Evolutionary conservation across 2,888 invertebrate genomes (phyloP).

Genomic region (Eupithecia subfuscata): DNA sequence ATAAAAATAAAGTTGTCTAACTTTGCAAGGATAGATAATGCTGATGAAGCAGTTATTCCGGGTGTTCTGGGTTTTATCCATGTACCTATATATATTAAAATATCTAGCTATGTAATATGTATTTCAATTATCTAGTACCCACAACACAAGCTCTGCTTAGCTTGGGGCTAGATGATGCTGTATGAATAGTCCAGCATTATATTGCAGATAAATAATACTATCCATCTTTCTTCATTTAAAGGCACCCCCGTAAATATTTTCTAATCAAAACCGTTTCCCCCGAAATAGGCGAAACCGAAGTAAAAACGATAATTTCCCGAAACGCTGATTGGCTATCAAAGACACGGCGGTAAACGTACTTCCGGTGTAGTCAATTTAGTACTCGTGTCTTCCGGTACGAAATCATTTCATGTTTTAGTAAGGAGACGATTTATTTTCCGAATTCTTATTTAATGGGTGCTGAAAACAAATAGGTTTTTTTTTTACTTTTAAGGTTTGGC

Average conservation of each 20-base stretch:
- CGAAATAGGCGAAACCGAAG: not conserved
- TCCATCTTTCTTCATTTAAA: not conserved
- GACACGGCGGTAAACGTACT: constrained; percentile 13
- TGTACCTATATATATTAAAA: too few relatives aligned
- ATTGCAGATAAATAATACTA: too few relatives aligned
- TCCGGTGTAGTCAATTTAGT: constrained; percentile 15
- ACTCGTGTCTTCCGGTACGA: constrained; percentile 12
- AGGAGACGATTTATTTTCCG: constrained; percentile 14
- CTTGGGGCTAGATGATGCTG: too few relatives aligned
- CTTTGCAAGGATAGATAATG: too few relatives aligned
- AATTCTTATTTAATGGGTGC: constrained; percentile 14
- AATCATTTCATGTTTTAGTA: constrained; percentile 19
- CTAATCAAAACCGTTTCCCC: not conserved
- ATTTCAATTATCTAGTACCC: too few relatives aligned
- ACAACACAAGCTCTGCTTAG: too few relatives aligned
- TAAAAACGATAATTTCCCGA: constrained; percentile 19
- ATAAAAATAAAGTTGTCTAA: too few relatives aligned
- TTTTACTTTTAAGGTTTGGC: not conserved
- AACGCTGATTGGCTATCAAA: constrained; percentile 28
- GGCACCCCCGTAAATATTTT: not conserved
- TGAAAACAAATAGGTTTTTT: constrained; percentile 11
- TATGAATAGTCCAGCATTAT: too few relatives aligned
- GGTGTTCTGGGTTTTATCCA: too few relatives aligned
- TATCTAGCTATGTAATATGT: too few relatives aligned
- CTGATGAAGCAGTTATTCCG: too few relatives aligned